These are phyloP conservation scores for Melitaea cinxia DNA, from an alignment of 1,140 invertebrate species.

Conservation along the genomic window DNA sequence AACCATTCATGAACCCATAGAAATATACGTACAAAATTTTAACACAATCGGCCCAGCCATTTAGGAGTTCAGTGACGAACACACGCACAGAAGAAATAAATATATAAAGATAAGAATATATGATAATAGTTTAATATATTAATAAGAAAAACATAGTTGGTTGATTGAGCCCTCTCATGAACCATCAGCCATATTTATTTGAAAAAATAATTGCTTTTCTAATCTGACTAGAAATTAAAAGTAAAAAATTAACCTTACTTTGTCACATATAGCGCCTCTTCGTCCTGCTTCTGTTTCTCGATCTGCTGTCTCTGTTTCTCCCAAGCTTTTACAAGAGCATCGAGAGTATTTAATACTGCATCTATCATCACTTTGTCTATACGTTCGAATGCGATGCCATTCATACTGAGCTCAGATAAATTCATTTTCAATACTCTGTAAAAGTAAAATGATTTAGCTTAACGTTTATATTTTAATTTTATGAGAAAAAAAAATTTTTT, in stretches of 20 bases:
- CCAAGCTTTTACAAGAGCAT: constrained; percentile 87
- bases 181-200: too few species aligned
- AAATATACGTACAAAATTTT: too few species aligned
- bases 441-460: constrained; percentile 1
- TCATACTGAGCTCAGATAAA: constrained; percentile 85
- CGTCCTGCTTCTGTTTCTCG: constrained; percentile 86
- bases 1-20: too few species aligned
- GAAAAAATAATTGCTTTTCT: too few species aligned
- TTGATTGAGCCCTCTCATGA: too few species aligned
- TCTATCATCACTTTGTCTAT: constrained; percentile 78
- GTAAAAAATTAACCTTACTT: constrained; percentile 78
- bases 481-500: not conserved
- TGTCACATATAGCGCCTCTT: constrained; percentile 91
- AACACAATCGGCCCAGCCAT: too few species aligned
- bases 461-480: not conserved
- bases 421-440: constrained; percentile 85
- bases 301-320: constrained; percentile 87
- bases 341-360: constrained; percentile 82
- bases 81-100: too few species aligned
- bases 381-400: constrained; percentile 72
- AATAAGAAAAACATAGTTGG: too few species aligned
- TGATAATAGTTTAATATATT: too few species aligned
- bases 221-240: too few species aligned
- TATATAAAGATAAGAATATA: too few species aligned
- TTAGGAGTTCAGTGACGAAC: too few species aligned